Evolutionary conservation across 2,888 invertebrate species (phyloP), one percentile per base, ranked within the genome.

Genomic region (Scaptomyza tumidula): DNA sequence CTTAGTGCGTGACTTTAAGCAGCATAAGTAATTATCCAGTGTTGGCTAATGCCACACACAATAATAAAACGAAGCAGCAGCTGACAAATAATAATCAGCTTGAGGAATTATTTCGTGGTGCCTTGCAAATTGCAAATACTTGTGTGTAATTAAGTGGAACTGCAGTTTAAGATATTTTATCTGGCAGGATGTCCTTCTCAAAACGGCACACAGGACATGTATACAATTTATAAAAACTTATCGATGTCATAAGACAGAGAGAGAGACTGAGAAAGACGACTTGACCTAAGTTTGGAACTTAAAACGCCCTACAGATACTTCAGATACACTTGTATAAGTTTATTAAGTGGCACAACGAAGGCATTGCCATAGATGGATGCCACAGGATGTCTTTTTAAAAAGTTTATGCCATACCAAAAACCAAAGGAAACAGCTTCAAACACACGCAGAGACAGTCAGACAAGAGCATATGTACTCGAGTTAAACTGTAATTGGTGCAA

Each of bases 221-320:
- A 0, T 75, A 86, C 83, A 82, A 85, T 90, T 88, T 90, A 87
- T 85, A 89, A 85, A 72, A 88, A 90, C 86, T 88, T 89, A 90
- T 90, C 90, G 90, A 90, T 81, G 78, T 83, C 90, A 90, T 90
- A 7, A 33, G 10, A 9, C 7, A 48, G 48, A 11, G 11, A 48
- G 7, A 1, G 11, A 48, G 11, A 11, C 73, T 52, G 53, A 60
- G 56, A 46, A 14, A n/a, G 37, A 53, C 54, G 37, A 53, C 54
- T 61, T 55, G 61, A 69, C 49, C 67, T 66, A 46, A 54, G 43
- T 63, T 58, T 63, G 45, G 68, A 67, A 68, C 41, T 60, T 4
- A 41, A 41, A 41, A 41, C 10, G 41, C 16, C 57, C 68, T 1
- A 1, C 45, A 65, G 49, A 53, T 52, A 55, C 48, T 73, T 11